Evolutionary conservation across 30 jellyfish, hydroid and myxozoan species (phyloP).

Genomic region (Nemopilema nomurai): DNA sequence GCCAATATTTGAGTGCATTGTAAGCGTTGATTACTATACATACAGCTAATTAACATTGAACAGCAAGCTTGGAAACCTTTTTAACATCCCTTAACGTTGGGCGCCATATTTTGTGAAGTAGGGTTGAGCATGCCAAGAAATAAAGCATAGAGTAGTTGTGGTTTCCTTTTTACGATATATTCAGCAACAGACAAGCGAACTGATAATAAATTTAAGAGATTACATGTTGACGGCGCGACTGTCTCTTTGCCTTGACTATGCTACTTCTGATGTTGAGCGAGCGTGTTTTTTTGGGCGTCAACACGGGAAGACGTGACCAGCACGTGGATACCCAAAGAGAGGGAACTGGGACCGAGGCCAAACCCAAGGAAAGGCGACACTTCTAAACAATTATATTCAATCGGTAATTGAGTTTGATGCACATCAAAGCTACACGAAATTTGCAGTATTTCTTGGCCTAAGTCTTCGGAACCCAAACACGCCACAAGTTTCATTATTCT

Average conservation of each 20-base stretch:
- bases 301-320: slow-evolving; percentile 8
- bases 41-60: too few relatives aligned
- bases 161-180: background rate
- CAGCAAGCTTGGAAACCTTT: too few relatives aligned
- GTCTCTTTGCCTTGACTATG: background rate
- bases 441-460: too few relatives aligned
- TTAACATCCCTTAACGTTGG: slow-evolving; percentile 32
- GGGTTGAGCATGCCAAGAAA: background rate
- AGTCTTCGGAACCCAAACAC: too few relatives aligned
- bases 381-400: slow-evolving; percentile 7
- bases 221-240: background rate
- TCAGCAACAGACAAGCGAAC: background rate
- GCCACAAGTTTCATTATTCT: too few relatives aligned
- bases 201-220: background rate
- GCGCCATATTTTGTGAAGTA: slow-evolving; percentile 49
- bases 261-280: background rate
- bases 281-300: background rate
- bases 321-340: slow-evolving; percentile 24
- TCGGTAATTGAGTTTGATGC: too few relatives aligned
- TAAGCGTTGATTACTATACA: too few relatives aligned
- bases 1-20: too few relatives aligned
- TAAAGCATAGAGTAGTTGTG: background rate
- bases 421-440: too few relatives aligned
- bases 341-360: slow-evolving; percentile 28
- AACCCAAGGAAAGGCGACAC: slow-evolving; percentile 27